A percentile compares a stretch with the other conserved stretches of the same genome.
Evolutionary conservation across 2,888 invertebrate species (phyloP).

Genomic region (Caenorhabditis angaria): DNA sequence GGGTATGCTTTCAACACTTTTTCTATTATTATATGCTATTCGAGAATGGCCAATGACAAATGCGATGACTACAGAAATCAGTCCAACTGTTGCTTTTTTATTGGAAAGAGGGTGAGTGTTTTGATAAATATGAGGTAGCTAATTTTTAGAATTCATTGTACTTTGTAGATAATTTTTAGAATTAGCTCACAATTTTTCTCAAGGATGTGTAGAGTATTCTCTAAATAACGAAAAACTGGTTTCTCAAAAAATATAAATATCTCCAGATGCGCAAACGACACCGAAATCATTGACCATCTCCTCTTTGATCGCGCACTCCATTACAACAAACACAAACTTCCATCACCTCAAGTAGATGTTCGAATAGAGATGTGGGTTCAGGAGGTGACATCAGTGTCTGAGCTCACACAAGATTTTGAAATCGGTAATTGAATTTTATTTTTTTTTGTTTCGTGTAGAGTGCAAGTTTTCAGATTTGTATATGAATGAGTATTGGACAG

Average conservation of each 20-base stretch:
- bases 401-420: constrained; percentile 72
- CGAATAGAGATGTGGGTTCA: constrained; percentile 72
- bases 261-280: constrained; percentile 69
- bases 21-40: constrained; percentile 38
- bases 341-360: constrained; percentile 66
- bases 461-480: constrained; percentile 71
- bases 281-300: constrained; percentile 70
- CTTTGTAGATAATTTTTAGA: too few species aligned
- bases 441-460: too few species aligned
- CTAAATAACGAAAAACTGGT: background rate
- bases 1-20: constrained; percentile 38
- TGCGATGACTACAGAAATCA: constrained; percentile 32
- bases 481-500: constrained; percentile 72
- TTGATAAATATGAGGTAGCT: background rate
- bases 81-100: constrained; percentile 41
- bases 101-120: constrained; percentile 33
- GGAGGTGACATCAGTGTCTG: constrained; percentile 71
- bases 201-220: too few species aligned
- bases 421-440: too few species aligned
- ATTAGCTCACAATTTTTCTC: too few species aligned
- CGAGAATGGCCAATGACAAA: constrained; percentile 25
- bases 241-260: constrained; percentile 1
- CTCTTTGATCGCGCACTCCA: constrained; percentile 61
- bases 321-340: constrained; percentile 69
- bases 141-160: background rate